These are phyloP conservation scores for Pristionchus japonicus DNA, from an alignment of 2,888 invertebrate species.

Conservation along the genomic window DNA sequence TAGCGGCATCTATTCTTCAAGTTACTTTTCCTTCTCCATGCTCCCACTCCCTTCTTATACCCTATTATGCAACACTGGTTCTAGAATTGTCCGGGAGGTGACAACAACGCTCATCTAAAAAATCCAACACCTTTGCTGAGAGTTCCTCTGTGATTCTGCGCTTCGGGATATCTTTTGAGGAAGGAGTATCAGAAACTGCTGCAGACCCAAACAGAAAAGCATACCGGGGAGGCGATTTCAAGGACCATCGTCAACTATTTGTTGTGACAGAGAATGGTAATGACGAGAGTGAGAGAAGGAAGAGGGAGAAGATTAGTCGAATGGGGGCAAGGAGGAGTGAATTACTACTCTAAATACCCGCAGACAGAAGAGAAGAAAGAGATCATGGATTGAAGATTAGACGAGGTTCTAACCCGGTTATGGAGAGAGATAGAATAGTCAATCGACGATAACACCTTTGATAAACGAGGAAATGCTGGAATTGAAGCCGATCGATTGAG, in stretches of 20 bases:
- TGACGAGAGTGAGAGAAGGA: neutral
- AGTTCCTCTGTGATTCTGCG: too few relatives aligned
- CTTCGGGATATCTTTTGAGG: too few relatives aligned
- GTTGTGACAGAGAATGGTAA: neutral
- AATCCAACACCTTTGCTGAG: too few relatives aligned
- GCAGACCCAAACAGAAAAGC: too few relatives aligned
- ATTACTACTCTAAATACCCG: constrained; percentile 30
- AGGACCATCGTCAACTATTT: constrained; percentile 3
- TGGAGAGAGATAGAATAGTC: neutral
- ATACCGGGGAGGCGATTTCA: neutral
- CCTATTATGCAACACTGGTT: too few relatives aligned
- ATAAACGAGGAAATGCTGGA: neutral
- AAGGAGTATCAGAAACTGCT: too few relatives aligned
- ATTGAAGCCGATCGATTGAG: neutral
- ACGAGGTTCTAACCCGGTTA: constrained; percentile 16
- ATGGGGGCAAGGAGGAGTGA: neutral
- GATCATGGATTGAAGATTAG: constrained; percentile 5
- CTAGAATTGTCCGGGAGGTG: too few relatives aligned
- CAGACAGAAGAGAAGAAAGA: neutral
- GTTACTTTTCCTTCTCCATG: neutral
- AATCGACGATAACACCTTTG: neutral
- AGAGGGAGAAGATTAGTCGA: neutral
- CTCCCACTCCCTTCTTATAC: too few relatives aligned
- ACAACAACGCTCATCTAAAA: too few relatives aligned
- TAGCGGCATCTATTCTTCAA: neutral